Conservation (phyloP, 1,140 invertebrate genomes). For the Radopholus similis region DNA sequence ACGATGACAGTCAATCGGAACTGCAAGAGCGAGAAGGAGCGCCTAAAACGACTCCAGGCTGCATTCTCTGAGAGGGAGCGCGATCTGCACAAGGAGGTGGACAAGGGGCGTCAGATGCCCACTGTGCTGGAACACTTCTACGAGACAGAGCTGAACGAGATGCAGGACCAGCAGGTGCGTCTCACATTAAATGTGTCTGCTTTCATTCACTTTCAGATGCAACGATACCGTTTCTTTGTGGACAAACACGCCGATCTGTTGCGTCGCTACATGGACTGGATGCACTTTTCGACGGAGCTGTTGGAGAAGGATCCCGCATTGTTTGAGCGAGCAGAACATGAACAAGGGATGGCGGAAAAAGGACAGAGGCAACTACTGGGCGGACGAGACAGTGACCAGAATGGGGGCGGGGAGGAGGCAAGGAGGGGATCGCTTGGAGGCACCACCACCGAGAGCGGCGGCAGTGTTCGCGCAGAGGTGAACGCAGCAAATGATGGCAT, state of each 20-base stretch:
- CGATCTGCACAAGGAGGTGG: background rate
- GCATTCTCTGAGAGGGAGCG: background rate
- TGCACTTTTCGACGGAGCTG: background rate
- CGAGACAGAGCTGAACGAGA: conserved; percentile 3
- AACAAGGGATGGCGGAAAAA: background rate
- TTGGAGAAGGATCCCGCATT: conserved; percentile 2
- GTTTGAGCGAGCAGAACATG: background rate
- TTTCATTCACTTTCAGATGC: background rate
- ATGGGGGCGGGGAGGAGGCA: background rate
- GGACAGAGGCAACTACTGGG: no score
- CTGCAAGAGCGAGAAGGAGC: conserved; percentile 11
- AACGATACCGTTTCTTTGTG: conserved; percentile 12
- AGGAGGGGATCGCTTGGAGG: background rate
- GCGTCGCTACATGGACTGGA: background rate
- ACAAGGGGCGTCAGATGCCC: background rate
- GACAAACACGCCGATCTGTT: conserved; percentile 15
- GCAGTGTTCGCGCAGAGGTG: no score
- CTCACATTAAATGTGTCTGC: background rate
- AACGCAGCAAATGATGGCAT: background rate
- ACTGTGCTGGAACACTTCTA: background rate
- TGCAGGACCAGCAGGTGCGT: conserved; percentile 8
- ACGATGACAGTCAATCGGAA: background rate
- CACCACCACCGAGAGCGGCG: no score
- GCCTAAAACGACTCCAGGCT: background rate
- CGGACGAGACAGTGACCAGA: no score